Evolutionary conservation across 2,888 invertebrate species (phyloP).

Genomic region (Criorhina ranunculi): DNA sequence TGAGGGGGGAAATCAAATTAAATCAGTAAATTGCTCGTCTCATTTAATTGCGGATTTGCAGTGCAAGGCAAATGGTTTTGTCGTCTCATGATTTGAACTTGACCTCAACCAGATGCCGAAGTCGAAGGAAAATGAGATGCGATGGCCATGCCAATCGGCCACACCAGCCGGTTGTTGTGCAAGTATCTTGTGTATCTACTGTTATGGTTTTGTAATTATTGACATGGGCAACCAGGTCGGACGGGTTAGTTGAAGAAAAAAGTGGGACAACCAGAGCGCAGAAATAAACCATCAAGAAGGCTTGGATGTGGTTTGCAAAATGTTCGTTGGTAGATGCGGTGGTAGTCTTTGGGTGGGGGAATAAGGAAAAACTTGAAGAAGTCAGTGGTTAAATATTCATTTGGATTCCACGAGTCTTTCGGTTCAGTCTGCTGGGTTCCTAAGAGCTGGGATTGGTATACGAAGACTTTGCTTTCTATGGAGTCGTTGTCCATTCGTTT

Average conservation of each 20-base stretch:
- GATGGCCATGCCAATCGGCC: neutral
- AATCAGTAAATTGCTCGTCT: conserved; percentile 20
- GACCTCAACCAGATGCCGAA: conserved; percentile 23
- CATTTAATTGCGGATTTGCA: neutral
- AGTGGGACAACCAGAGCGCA: neutral
- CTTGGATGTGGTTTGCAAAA: neutral
- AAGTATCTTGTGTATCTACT: neutral
- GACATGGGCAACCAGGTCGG: conserved; percentile 2
- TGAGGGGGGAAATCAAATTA: neutral
- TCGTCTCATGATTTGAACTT: conserved; percentile 14
- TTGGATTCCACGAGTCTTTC: no score
- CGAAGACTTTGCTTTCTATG: no score
- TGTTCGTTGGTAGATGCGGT: neutral
- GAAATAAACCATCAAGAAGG: conserved; percentile 3
- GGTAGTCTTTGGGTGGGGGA: neutral
- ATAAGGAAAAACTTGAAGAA: no score
- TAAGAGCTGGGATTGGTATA: no score
- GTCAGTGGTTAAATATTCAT: neutral
- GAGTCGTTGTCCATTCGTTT: no score
- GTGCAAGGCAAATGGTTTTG: conserved; percentile 6
- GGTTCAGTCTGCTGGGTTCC: no score
- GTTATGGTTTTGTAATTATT: conserved; percentile 1
- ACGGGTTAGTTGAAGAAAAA: neutral
- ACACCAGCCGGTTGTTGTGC: neutral
- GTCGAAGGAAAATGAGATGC: neutral